Percentiles rank a stretch among this genome's conserved stretches.
Conservation (phyloP, 2,797 vertebrate genomes). For the Poecile montanus region DNA sequence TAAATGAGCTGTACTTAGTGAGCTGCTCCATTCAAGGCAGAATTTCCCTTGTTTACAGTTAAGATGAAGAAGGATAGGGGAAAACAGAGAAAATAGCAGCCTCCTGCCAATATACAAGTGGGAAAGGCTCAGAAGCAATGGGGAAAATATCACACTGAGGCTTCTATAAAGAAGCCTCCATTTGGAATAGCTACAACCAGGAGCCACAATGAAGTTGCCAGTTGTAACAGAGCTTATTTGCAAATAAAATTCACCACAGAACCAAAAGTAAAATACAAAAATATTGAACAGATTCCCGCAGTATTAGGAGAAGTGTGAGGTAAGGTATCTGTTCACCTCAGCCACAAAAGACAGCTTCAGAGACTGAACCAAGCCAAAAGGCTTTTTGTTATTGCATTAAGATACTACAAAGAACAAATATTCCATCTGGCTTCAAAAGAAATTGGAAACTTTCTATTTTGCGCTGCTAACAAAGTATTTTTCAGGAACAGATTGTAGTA, state of each 20-base stretch:
- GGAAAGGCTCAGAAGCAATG: slow-evolving; percentile 42
- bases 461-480: slow-evolving; percentile 5
- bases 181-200: slow-evolving; percentile 41
- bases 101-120: not conserved
- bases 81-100: not conserved
- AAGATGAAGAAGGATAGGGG: not conserved
- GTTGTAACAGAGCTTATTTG: slow-evolving; percentile 55
- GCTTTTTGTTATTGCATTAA: slow-evolving; percentile 44
- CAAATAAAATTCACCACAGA: slow-evolving; percentile 46
- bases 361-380: slow-evolving; percentile 44
- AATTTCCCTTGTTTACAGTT: slow-evolving; percentile 13
- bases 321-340: slow-evolving; percentile 57
- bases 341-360: slow-evolving; percentile 41
- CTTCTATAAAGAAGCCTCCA: not conserved
- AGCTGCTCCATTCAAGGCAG: slow-evolving; percentile 35
- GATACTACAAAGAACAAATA: slow-evolving; percentile 15
- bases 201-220: slow-evolving; percentile 1
- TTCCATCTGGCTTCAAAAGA: slow-evolving; percentile 15
- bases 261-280: not conserved
- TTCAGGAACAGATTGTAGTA: slow-evolving; percentile 1
- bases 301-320: slow-evolving; percentile 31
- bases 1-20: not conserved
- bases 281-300: not conserved
- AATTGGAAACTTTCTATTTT: not conserved
- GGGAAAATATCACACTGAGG: not conserved